Percentiles rank a stretch among this genome's conserved stretches.
Evolutionary conservation across 2,797 vertebrate genomes (phyloP).

Genomic region (Lateolabrax maculatus): DNA sequence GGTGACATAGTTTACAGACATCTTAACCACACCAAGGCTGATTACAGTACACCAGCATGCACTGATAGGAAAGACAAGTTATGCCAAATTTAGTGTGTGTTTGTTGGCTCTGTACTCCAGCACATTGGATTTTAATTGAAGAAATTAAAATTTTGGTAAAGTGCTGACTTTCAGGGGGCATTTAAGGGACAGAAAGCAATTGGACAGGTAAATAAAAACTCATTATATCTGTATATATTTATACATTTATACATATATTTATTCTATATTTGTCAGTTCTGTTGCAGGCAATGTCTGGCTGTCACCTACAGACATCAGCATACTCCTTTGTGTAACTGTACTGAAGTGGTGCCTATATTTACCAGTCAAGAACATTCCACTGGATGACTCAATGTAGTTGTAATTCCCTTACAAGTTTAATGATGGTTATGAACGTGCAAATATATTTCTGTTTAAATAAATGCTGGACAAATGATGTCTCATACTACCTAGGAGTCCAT

Average conservation of each 20-base stretch:
- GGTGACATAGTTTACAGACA: constrained; percentile 80
- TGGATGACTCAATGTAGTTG: background rate
- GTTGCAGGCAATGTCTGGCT: constrained; percentile 14
- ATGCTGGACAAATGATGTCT: background rate
- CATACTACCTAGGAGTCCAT: background rate
- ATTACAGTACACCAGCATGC: background rate
- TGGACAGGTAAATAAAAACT: constrained; percentile 24
- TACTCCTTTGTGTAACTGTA: background rate
- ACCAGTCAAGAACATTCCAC: background rate
- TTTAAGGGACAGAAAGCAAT: constrained; percentile 32
- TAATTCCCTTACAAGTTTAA: constrained; percentile 10
- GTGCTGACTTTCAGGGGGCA: constrained; percentile 25
- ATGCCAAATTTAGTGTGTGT: constrained; percentile 6
- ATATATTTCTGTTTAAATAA: background rate
- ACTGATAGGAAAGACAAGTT: constrained; percentile 21
- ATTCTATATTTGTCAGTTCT: constrained; percentile 34
- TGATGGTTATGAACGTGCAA: background rate
- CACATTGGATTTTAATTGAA: constrained; percentile 39
- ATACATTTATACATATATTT: too few species aligned
- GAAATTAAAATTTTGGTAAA: constrained; percentile 10
- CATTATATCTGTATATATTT: constrained; percentile 40
- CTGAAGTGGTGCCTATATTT: constrained; percentile 11
- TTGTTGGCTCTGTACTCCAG: background rate
- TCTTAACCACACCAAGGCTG: constrained; percentile 22
- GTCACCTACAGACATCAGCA: constrained; percentile 7